Evolutionary conservation across 2,113 vertebrate species (phyloP).

Genomic region (Rhadina sibilatrix): DNA sequence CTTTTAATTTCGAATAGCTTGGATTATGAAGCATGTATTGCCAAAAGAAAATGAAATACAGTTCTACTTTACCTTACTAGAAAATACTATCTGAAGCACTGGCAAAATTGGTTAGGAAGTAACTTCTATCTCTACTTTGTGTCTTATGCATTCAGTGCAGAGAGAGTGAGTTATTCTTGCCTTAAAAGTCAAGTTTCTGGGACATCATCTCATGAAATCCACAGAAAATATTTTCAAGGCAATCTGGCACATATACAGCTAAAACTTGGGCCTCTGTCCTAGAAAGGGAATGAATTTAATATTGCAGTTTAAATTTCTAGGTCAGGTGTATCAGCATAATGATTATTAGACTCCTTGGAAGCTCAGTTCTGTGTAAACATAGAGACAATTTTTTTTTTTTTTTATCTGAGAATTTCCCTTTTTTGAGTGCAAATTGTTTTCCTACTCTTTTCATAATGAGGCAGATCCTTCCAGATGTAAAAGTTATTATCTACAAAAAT

Average conservation of each 20-base stretch:
- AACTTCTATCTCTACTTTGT: background rate
- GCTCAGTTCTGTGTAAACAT: background rate
- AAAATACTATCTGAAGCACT: background rate
- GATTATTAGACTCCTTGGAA: background rate
- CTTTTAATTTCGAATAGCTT: background rate
- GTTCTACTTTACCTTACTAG: background rate
- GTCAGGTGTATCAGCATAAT: background rate
- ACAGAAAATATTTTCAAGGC: background rate
- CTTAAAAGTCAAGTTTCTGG: background rate
- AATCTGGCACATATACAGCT: background rate
- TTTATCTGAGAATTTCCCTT: background rate
- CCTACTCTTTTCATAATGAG: background rate
- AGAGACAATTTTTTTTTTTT: background rate
- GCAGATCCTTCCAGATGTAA: background rate
- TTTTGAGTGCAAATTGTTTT: background rate
- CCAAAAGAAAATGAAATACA: background rate
- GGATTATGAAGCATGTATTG: background rate
- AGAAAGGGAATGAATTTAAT: background rate
- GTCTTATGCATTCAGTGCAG: background rate
- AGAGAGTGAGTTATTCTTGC: background rate
- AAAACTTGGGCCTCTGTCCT: background rate
- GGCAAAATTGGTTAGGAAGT: background rate
- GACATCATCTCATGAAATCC: background rate
- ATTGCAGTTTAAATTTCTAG: background rate
- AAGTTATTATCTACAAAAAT: background rate